Conservation (phyloP, 2,797 vertebrate species). For the Takifugu ocellatus region DNA sequence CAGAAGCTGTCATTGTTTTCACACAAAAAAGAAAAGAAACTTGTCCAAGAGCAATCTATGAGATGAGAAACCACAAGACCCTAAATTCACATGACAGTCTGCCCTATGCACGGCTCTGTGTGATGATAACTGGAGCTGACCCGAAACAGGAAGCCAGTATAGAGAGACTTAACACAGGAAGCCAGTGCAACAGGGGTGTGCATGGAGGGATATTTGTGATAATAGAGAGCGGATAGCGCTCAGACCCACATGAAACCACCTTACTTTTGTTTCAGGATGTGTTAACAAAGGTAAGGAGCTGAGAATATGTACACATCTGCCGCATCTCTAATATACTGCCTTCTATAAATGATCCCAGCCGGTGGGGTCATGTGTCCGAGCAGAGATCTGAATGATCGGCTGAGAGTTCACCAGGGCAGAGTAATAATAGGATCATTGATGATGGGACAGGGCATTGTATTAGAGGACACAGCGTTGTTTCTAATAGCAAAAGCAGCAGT, state of each 20-base stretch:
- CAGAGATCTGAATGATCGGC: conserved; percentile 31
- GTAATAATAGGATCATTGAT: conserved; percentile 10
- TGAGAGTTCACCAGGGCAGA: conserved; percentile 29
- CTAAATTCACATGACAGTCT: conserved; percentile 66
- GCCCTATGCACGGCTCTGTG: conserved; percentile 55
- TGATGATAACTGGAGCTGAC: conserved; percentile 72
- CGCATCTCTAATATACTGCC: neutral
- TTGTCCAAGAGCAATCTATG: neutral
- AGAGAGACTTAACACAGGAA: conserved; percentile 76
- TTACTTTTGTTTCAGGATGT: neutral
- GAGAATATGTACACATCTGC: neutral
- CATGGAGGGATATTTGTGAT: conserved; percentile 39
- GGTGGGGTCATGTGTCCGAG: conserved; percentile 23
- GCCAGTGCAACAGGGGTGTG: conserved; percentile 51
- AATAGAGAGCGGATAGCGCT: conserved; percentile 32
- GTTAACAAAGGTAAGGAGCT: neutral
- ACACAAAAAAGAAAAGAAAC: conserved; percentile 3
- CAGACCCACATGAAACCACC: conserved; percentile 22
- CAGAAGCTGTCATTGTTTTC: conserved; percentile 9
- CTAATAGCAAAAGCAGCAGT: too few relatives aligned
- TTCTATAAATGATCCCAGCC: conserved; percentile 14
- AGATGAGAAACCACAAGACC: conserved; percentile 53
- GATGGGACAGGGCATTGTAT: neutral
- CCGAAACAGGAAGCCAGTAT: conserved; percentile 73
- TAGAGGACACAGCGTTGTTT: neutral